Base-by-base conservation (phyloP, 2,113 vertebrate species). In the Erinaceus europaeus region DNA sequence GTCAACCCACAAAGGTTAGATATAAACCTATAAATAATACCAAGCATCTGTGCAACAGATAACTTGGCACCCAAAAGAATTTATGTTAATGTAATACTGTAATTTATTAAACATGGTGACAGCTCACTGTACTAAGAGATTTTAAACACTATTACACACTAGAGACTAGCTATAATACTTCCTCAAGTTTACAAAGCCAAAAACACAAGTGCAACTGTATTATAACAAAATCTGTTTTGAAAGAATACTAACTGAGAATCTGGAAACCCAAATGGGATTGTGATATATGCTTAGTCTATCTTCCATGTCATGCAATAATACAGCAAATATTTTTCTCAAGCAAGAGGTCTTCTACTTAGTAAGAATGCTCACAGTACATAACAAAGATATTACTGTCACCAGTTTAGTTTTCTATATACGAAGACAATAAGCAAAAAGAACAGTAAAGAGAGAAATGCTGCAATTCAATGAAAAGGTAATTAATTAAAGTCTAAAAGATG, bases 11-110 rank as follows among this genome's bases (percentile, higher is more conserved):
- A 92, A 91, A 89, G 81, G 68, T 92, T 91, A 91, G 62, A 89
- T 55, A 80, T 15, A 87, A 93, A 87, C 64, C 88, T 92, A 92
- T 91, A 92, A 93, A 93, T 92, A 92, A 89, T 52, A 93, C 21
- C 69, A 92, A 90, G 85, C 82, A 95, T 91, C 88, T 91, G 90
- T 93, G 77, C 68, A 88, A 79, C 57, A 86, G 73, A 67, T 73
- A 93, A 86, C 67, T 83, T 91, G 85, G 90, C 68, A 87, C 55
- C 53, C 55, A 86, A 74, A 91, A 21, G 21, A 89, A 80, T 91
- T 76, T 91, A 92, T 84, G 82, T 78, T 95, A 89, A 92, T 83
- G 29, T 34, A 93, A 84, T 73, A 87, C 32, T 68, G 25, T 77
- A 81, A 92, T 87, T 91, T 88, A 93, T 92, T 86, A 92, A 93